phyloP scores from a whole-genome alignment of 1,140 invertebrate species.

The Colletes gigas region DNA sequence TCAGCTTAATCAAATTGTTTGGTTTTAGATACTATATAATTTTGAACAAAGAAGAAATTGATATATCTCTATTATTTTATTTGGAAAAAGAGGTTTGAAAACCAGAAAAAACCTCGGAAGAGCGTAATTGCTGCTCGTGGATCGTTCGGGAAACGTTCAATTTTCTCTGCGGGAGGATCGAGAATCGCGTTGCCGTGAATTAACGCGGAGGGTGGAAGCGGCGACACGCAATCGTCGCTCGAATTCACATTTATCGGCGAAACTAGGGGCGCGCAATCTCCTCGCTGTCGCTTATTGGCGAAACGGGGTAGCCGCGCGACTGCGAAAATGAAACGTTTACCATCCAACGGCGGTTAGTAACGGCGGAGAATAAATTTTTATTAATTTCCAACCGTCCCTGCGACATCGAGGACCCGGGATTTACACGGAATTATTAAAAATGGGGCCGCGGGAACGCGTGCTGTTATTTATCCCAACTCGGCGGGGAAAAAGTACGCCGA shows the following conservation, averaged over 20 bases:
- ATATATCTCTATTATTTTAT: too few species aligned
- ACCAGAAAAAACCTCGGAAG: too few species aligned
- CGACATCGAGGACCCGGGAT: background rate
- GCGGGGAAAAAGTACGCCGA: background rate
- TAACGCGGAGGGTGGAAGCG: conserved; percentile 19
- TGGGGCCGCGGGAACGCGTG: background rate
- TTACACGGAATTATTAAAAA: conserved; percentile 25
- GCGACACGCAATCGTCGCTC: conserved; percentile 36
- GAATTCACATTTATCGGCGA: conserved; percentile 41
- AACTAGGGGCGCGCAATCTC: background rate
- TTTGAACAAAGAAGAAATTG: too few species aligned
- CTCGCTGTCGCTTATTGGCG: background rate
- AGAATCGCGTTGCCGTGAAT: conserved; percentile 17
- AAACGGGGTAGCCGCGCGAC: background rate
- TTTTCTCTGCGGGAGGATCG: conserved; percentile 18
- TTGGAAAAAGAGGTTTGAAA: too few species aligned
- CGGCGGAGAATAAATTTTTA: conserved; percentile 35
- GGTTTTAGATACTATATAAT: too few species aligned
- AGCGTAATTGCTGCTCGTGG: too few species aligned
- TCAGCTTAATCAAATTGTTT: too few species aligned
- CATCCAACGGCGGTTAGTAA: background rate
- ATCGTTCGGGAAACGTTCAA: background rate
- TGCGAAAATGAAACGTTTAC: background rate
- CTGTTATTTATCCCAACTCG: background rate
- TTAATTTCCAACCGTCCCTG: background rate